phyloP scores from a whole-genome alignment of 2,113 vertebrate species.

The Mixornis gularis region DNA sequence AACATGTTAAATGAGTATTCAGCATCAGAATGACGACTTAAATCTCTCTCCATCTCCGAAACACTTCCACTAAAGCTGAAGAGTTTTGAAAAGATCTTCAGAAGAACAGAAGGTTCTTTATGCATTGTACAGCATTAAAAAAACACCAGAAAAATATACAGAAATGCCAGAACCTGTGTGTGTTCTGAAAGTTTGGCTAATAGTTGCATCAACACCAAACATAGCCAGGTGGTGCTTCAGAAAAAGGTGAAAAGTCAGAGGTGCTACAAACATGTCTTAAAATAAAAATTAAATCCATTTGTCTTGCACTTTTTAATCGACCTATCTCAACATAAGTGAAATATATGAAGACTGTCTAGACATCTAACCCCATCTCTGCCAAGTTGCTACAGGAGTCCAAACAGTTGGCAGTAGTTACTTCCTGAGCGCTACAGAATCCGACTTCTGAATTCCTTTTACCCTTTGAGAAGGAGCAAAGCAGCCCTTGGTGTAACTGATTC shows the following conservation, averaged over 20 bases:
- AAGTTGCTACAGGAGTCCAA: background rate
- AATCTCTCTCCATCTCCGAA: background rate
- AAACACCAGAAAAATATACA: background rate
- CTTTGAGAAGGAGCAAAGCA: background rate
- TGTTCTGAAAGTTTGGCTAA: background rate
- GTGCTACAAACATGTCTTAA: background rate
- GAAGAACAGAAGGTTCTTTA: background rate
- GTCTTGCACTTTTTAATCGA: background rate
- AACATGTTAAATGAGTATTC: conserved; percentile 46
- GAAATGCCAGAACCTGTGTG: background rate
- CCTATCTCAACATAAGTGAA: background rate
- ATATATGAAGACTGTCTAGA: background rate
- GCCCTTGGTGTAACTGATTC: background rate
- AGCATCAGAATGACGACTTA: conserved; percentile 12
- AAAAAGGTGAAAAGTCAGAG: background rate
- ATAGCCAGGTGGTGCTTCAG: background rate
- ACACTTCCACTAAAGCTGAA: background rate
- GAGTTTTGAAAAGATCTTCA: conserved; percentile 7
- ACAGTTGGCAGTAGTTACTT: background rate
- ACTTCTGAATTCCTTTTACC: background rate
- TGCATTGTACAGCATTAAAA: background rate
- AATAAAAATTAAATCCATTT: background rate
- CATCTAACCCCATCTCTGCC: background rate
- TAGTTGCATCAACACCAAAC: background rate
- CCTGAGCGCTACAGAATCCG: background rate